Percentiles rank a stretch among this genome's conserved stretches.
phyloP scores from a whole-genome alignment of 1,140 invertebrate genomes.

The Sycophila sp. region DNA sequence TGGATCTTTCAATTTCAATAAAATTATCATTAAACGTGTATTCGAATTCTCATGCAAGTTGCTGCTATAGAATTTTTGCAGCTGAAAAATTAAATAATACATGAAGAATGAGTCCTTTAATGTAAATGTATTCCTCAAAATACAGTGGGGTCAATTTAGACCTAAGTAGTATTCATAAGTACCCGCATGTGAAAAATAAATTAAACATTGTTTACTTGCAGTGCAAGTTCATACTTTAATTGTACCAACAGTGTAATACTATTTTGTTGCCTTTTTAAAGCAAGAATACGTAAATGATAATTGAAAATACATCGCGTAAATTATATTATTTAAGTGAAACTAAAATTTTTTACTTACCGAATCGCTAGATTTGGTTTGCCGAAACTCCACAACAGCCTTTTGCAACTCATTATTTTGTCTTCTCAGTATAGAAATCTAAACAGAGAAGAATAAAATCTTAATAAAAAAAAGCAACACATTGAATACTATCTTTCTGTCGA shows the following conservation, averaged over 20 bases:
- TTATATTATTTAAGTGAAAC: background rate
- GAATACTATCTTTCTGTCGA: too few species aligned
- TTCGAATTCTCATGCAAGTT: too few species aligned
- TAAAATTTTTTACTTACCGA: slow-evolving; percentile 53
- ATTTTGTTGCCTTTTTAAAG: too few species aligned
- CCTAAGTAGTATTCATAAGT: too few species aligned
- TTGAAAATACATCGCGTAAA: background rate
- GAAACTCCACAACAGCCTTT: slow-evolving; percentile 56
- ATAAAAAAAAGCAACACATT: background rate
- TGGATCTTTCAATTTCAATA: too few species aligned
- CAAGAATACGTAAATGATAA: background rate
- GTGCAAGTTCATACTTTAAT: slow-evolving; percentile 25
- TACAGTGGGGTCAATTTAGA: too few species aligned
- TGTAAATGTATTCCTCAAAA: too few species aligned
- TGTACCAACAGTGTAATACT: slow-evolving; percentile 28
- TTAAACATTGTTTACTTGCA: slow-evolving; percentile 1
- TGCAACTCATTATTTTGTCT: slow-evolving; percentile 61
- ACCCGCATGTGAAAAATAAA: slow-evolving; percentile 29
- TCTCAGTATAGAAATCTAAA: slow-evolving; percentile 57
- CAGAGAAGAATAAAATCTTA: background rate
- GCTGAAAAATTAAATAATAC: too few species aligned
- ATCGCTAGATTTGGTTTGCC: slow-evolving; percentile 52
- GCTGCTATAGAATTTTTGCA: too few species aligned
- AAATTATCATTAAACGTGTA: too few species aligned
- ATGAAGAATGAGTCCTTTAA: too few species aligned